These are phyloP conservation scores for Diogma glabrata DNA, from an alignment of 2,888 invertebrate species.

Conservation along the genomic window DNA sequence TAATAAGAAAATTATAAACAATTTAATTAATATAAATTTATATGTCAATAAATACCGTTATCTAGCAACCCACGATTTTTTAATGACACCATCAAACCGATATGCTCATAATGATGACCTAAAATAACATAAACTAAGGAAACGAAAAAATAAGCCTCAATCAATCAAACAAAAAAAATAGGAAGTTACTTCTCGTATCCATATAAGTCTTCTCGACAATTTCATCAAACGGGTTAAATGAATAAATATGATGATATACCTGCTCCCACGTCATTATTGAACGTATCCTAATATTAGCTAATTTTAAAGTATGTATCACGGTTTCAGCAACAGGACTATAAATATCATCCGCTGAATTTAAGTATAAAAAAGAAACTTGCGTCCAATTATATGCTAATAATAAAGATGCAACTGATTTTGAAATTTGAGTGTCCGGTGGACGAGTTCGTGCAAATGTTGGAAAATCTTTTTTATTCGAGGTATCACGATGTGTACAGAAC, in stretches of 20 bases:
- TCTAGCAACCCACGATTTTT: constrained; percentile 70
- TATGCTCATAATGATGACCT: constrained; percentile 82
- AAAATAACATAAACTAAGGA: constrained; percentile 81
- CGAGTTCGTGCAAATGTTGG: constrained; percentile 86
- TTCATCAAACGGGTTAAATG: constrained; percentile 72
- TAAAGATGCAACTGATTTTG: constrained; percentile 80
- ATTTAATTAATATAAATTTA: constrained; percentile 24
- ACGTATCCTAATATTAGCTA: constrained; percentile 59
- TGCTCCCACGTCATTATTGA: constrained; percentile 51
- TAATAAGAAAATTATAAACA: neutral
- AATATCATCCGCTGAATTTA: constrained; percentile 62
- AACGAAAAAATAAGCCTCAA: constrained; percentile 15
- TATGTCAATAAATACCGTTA: no score
- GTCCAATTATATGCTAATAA: constrained; percentile 81
- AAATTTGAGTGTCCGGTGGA: constrained; percentile 88
- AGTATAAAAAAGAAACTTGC: constrained; percentile 74
- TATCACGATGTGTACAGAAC: constrained; percentile 84
- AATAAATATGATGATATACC: constrained; percentile 72
- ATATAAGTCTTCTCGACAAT: constrained; percentile 71
- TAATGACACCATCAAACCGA: constrained; percentile 80
- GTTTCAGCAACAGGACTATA: constrained; percentile 69
- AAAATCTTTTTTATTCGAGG: constrained; percentile 77
- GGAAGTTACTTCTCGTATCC: constrained; percentile 81
- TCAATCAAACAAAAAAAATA: constrained; percentile 9
- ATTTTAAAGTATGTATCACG: constrained; percentile 57